phyloP scores from a whole-genome alignment of 2,888 invertebrate species.

The Amblyteles armatorius region DNA sequence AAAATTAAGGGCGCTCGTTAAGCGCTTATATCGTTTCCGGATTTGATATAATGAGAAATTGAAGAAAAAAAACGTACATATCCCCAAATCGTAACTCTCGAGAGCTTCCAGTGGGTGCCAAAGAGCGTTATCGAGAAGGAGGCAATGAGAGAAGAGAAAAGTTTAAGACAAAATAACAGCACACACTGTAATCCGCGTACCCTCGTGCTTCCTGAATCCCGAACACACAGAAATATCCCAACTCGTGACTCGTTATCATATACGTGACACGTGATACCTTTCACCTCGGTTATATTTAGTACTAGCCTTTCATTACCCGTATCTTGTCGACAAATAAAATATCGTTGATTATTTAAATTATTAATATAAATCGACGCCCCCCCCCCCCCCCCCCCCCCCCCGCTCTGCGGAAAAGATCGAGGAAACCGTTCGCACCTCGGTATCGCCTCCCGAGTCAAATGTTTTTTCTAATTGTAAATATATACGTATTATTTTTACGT shows the following conservation, averaged over 20 bases:
- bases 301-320: conserved; percentile 38
- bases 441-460: conserved; percentile 52
- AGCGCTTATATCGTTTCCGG: conserved; percentile 50
- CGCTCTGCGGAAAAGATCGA: conserved; percentile 33
- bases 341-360: conserved; percentile 35
- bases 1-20: conserved; percentile 6
- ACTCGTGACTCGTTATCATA: conserved; percentile 47
- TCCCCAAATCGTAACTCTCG: conserved; percentile 67
- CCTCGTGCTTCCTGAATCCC: conserved; percentile 53
- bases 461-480: conserved; percentile 64
- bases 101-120: conserved; percentile 75
- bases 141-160: conserved; percentile 1
- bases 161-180: conserved; percentile 38
- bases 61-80: conserved; percentile 66
- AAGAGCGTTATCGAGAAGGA: conserved; percentile 59
- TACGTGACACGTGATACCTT: conserved; percentile 57
- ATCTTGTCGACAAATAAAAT: conserved; percentile 36
- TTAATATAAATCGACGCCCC: conserved; percentile 6
- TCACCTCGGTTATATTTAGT: conserved; percentile 51
- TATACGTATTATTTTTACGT: conserved; percentile 57
- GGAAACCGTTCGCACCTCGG: not conserved
- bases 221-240: conserved; percentile 29
- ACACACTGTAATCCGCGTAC: conserved; percentile 43
- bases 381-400: conserved; percentile 15
- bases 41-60: conserved; percentile 46